These are phyloP conservation scores for Drosophila mimica DNA, from an alignment of 2,888 invertebrate species.

Conservation along the genomic window DNA sequence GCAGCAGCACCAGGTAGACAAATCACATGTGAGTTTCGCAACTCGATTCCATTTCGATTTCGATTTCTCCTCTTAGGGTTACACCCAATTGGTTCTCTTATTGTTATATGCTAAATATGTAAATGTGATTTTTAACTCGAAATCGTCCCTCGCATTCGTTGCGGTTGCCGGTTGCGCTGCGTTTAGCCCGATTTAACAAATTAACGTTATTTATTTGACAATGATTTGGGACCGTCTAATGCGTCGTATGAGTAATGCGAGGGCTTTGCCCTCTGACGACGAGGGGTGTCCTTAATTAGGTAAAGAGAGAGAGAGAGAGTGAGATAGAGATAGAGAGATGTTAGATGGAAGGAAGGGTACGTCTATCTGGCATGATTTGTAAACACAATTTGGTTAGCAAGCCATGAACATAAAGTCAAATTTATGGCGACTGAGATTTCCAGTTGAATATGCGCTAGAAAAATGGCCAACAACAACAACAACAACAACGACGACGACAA, in stretches of 20 bases:
- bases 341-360: background rate
- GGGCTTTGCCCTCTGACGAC: constrained; percentile 54
- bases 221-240: constrained; percentile 74
- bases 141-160: constrained; percentile 8
- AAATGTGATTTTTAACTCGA: constrained; percentile 71
- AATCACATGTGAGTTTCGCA: constrained; percentile 22
- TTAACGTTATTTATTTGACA: constrained; percentile 77
- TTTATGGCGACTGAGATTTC: constrained; percentile 78
- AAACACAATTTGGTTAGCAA: constrained; percentile 76
- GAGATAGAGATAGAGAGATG: background rate
- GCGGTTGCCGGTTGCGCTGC: constrained; percentile 9
- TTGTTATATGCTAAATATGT: constrained; percentile 79
- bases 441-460: constrained; percentile 52
- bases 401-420: constrained; percentile 79
- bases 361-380: constrained; percentile 71
- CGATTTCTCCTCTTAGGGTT: constrained; percentile 48
- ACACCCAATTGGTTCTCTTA: constrained; percentile 78
- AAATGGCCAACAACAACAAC: constrained; percentile 34
- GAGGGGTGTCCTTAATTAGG: constrained; percentile 58
- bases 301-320: constrained; percentile 23
- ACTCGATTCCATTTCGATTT: constrained; percentile 29
- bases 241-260: constrained; percentile 77
- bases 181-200: constrained; percentile 67
- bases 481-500: background rate
- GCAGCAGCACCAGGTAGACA: constrained; percentile 33